Evolutionary conservation across 1,140 invertebrate species (phyloP), one percentile per base, ranked within the genome.

Genomic region (Drosophila santomea): DNA sequence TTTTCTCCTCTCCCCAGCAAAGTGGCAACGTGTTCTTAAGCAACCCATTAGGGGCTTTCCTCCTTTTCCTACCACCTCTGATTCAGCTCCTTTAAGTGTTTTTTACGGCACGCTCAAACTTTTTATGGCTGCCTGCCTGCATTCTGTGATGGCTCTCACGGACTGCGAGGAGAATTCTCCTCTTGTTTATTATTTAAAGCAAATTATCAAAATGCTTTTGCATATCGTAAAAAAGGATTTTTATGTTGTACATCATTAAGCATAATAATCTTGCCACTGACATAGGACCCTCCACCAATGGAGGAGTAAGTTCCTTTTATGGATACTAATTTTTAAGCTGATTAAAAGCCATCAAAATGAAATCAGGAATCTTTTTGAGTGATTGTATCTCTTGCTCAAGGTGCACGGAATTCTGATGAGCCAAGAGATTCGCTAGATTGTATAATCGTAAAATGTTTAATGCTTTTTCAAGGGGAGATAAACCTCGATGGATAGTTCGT

Each of bases 171-270:
- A 28, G 17, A 12, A 12, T 52, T 17, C 62, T 56, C 20, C 52
- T 55, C 71, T 74, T 74, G 72, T 74, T 74, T 74, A 74, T 74
- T 76, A 75, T 75, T 75, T 75, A 76, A 75, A 54, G 73, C 73
- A 75, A 75, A 75, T 75, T 75, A 75, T 75, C 73, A 75, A 75
- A 74, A 74, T 74, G 72, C 72, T 74, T 74, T 74, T 74, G 59
- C 72, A 66, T 75, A 75, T 76, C 73, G 72, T 67, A 76, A 76
- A 67, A 66, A 75, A 66, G 62, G 54, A 76, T 76, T 76, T 76
- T 76, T 76, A 75, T 76, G 73, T 75, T 76, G 72, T 76, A 76
- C 73, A 76, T 76, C 73, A 76, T 76, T 76, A 76, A 76, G 73
- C 36, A 57, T 76, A 54, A 76, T 76, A 76, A 76, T 76, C 73